Evolutionary conservation across 1,140 invertebrate species (phyloP), one percentile per base, ranked within the genome.

Genomic region (Onthophagus taurus): DNA sequence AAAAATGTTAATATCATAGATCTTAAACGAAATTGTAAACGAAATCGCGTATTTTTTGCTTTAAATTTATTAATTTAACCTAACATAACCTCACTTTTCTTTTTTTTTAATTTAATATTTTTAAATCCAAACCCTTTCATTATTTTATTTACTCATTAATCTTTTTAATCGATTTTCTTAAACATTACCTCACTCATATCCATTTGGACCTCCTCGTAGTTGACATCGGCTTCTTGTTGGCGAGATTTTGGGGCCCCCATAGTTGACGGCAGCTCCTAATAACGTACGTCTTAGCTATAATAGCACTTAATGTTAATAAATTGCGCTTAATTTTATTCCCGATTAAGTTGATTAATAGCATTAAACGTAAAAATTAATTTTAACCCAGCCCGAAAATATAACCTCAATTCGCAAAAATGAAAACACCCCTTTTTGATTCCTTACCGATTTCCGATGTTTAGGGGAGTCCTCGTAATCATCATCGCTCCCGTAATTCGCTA

Each of bases 401-500:
- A n/a, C n/a, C n/a, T n/a, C n/a, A n/a, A n/a, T n/a, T n/a, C n/a
- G n/a, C n/a, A n/a, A 33, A 34, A 34, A 17, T 14, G 33, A 34
- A 34, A 14, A 34, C 1, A 34, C 6, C 33, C 5, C 12, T 14
- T 14, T 17, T 9, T 13, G 33, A 34, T 34, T 9, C 55, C 47
- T 53, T 58, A 61, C 57, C 54, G 35, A 39, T 37, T 44, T 43
- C 45, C 38, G 47, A 30, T 51, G 61, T 49, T 63, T 55, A 42
- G 59, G 57, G 31, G 64, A 59, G 23, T 66, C 62, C 29, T 78
- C 74, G 53, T 68, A 67, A 34, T 76, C 74, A 53, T 78, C 76
- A 48, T 78, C 76, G 53, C 75, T 78, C 29, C 74, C 75, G 53
- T 78, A 78, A 49, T 71, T 73, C 33, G 75, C 63, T 31, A 78